Base-by-base conservation (phyloP, 1,140 invertebrate species). In the Trichonephila clavata region DNA sequence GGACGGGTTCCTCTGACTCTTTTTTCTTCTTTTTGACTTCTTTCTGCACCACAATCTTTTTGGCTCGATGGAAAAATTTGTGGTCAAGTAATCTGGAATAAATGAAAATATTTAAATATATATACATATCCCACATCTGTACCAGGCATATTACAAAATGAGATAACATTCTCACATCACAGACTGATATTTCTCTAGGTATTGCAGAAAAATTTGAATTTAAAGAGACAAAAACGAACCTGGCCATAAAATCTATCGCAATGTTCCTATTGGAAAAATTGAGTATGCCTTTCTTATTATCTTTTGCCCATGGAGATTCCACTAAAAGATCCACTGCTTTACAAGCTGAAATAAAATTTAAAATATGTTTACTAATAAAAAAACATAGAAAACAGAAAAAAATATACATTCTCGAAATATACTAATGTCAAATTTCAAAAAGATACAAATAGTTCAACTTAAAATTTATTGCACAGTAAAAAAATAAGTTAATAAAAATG, bases 41-140 rank as follows among this genome's bases (percentile, higher is more conserved):
- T 94, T 97, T 97, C 88, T 97, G 96, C 86, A 98, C 97, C 32
- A 97, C 97, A 92, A 97, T 98, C 96, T 99, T 99, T 95, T 98
- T 98, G 86, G 98, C 99, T 94, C 99, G 97, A 96, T 99, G 99
- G 96, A 99, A 99, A 95, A 99, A 97, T 96, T 99, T 99, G 96
- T 99, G 98, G 95, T 97, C 97, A 94, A 99, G 96, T 97, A 99
- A 98, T 88, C 96, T 93, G 63, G 57, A 84, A 65, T 43, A 50
- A 68, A 89, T 43, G 6, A 88, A 21, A 21, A 50, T 4, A 39
- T 32, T 16, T 32, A 32, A 16, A 0, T 32, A 71, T 21, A n/a
- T 4, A 32, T 32, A 32, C 8, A 50, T 13, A 50, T 50, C 0
- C 10, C 0, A 5, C 10, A 50, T 50, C 10, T 10, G 50, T 50